phyloP scores from a whole-genome alignment of 1,140 invertebrate genomes.

The Drosophila ficusphila region DNA sequence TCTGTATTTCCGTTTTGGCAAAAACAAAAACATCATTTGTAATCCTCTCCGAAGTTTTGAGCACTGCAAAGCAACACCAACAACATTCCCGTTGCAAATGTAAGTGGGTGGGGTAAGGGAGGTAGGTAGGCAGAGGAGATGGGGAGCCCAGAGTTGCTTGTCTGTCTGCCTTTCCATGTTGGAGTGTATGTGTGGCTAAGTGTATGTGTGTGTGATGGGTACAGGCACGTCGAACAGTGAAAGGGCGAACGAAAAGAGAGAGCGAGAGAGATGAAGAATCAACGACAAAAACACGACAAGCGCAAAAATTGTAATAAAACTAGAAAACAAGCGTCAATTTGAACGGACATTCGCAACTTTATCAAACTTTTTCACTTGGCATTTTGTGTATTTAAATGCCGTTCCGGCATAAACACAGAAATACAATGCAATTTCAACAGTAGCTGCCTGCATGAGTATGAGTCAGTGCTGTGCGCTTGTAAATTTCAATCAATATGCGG shows the following conservation, averaged over 20 bases:
- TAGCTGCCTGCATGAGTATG: conserved; percentile 12
- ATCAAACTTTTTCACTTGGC: conserved; percentile 58
- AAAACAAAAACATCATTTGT: conserved; percentile 18
- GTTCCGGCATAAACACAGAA: conserved; percentile 47
- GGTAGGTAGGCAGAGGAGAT: neutral
- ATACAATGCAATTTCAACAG: conserved; percentile 38
- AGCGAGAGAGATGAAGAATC: conserved; percentile 5
- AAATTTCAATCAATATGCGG: conserved; percentile 68
- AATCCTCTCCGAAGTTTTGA: conserved; percentile 28
- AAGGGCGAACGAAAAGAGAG: conserved; percentile 48
- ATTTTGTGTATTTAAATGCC: conserved; percentile 61
- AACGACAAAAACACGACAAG: conserved; percentile 79
- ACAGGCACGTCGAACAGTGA: conserved; percentile 71
- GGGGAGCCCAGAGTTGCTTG: conserved; percentile 46
- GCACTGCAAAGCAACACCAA: conserved; percentile 13
- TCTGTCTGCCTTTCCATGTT: conserved; percentile 33
- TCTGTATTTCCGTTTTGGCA: conserved; percentile 5
- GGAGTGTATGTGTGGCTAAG: conserved; percentile 23
- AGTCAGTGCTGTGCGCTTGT: neutral
- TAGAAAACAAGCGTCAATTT: conserved; percentile 80
- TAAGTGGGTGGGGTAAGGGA: conserved; percentile 9
- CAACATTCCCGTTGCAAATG: conserved; percentile 40
- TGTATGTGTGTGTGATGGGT: conserved; percentile 48
- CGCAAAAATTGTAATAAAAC: conserved; percentile 76
- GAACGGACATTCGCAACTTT: conserved; percentile 62